These are phyloP conservation scores for Rattus rattus DNA, from an alignment of 2,113 vertebrate genomes.

Conservation along the genomic window DNA sequence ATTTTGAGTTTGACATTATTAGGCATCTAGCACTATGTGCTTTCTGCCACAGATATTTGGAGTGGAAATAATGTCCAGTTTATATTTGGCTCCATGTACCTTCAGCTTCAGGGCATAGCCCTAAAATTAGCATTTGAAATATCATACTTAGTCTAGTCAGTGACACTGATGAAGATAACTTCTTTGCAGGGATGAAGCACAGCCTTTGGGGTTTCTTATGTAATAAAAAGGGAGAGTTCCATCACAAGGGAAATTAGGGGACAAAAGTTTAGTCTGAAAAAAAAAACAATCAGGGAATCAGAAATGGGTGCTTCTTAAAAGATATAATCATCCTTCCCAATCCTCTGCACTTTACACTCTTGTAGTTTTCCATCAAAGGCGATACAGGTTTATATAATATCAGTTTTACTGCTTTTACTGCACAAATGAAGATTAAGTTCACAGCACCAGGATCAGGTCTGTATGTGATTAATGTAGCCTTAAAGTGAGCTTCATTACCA, in stretches of 20 bases:
- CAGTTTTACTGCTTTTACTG: neutral
- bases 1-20: neutral
- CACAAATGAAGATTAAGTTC: neutral
- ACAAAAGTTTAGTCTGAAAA: neutral
- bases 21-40: neutral
- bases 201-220: neutral
- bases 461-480: neutral
- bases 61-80: conserved; percentile 32
- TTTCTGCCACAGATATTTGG: neutral
- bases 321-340: neutral
- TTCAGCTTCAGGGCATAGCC: conserved; percentile 8
- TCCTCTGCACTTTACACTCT: neutral
- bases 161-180: conserved; percentile 10
- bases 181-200: neutral
- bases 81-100: conserved; percentile 44
- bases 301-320: neutral
- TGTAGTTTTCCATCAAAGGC: neutral
- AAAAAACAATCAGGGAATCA: neutral
- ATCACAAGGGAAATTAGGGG: neutral
- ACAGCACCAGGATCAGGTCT: neutral
- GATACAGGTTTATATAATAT: neutral
- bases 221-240: conserved; percentile 27
- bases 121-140: conserved; percentile 66
- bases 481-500: neutral
- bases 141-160: neutral